Evolutionary conservation across 1,140 invertebrate genomes (phyloP), one percentile per base, ranked within the genome.

Genomic region (Anadara kagoshimensis): DNA sequence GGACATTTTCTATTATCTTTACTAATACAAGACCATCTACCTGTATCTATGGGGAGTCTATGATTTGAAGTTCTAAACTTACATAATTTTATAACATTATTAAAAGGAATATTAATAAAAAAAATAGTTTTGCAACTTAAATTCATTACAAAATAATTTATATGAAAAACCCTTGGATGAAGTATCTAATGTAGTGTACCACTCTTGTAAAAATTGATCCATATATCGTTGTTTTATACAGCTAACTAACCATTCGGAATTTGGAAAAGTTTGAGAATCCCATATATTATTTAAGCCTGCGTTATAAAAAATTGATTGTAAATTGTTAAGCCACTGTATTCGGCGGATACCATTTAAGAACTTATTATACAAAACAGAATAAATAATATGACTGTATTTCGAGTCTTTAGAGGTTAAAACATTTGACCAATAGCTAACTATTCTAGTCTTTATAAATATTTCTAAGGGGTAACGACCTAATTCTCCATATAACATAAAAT

Each of bases 61-160:
- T 49, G 47, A 49, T 49, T 49, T 18, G 3, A 18, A 11, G 47
- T 49, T 49, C 47, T 49, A 4, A 49, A 49, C n/a, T n/a, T 49
- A 49, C 47, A 49, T 49, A 49, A 49, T 18, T 18, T n/a, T 18
- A 49, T 61, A 41, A n/a, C 18, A 41, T 61, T 26, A 18, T 41
- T 61, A 36, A 36, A 36, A 36, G 41, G 10, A 4, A 43, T 43
- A 14, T 41, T 29, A 43, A 41, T 18, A 29, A 61, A 29, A 16
- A 16, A 61, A 26, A 61, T 41, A 61, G 10, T 61, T 29, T 41
- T 61, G 22, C 5, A 61, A 61, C 16, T 61, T n/a, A 12, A 61
- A 43, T 29, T 61, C 58, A 14, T 12, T 66, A 59, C 57, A 58
- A 20, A 73, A 61, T 43, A 24, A n/a, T 73, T 51, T 65, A 24